phyloP scores from a whole-genome alignment of 2,113 vertebrate species.

The Cebidichthys violaceus region DNA sequence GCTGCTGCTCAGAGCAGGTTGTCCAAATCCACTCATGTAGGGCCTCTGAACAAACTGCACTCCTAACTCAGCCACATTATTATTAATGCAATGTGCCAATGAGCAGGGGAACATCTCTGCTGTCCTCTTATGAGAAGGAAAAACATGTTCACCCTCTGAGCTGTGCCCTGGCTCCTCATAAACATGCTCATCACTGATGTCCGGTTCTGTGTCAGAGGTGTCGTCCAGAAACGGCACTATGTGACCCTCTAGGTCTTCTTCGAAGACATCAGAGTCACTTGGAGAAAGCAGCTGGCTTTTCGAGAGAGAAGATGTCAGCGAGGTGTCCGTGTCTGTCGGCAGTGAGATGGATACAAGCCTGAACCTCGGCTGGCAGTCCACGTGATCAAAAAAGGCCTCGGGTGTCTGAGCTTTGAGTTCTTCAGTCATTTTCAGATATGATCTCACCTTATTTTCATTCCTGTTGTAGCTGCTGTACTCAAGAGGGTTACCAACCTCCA shows the following conservation, averaged over 20 bases:
- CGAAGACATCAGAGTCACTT: conserved; percentile 62
- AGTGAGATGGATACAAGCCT: conserved; percentile 73
- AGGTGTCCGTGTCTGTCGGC: conserved; percentile 67
- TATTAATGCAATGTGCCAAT: conserved; percentile 81
- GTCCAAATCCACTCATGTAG: conserved; percentile 71
- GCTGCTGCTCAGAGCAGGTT: conserved; percentile 78
- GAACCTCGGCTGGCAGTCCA: conserved; percentile 64
- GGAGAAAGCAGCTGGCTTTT: conserved; percentile 68
- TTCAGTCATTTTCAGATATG: conserved; percentile 44
- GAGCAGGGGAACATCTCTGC: conserved; percentile 82
- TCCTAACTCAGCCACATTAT: conserved; percentile 85
- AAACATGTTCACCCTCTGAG: conserved; percentile 76
- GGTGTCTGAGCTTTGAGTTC: conserved; percentile 13
- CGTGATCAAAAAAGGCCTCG: conserved; percentile 39
- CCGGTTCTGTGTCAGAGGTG: conserved; percentile 70
- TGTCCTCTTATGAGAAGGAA: conserved; percentile 78
- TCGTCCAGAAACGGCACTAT: conserved; percentile 75
- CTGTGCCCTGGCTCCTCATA: conserved; percentile 78
- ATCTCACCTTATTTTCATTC: conserved; percentile 27
- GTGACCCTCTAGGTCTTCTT: conserved; percentile 74
- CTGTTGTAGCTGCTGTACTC: background rate
- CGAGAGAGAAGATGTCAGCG: conserved; percentile 64
- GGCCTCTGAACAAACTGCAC: conserved; percentile 71
- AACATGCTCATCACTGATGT: conserved; percentile 73
- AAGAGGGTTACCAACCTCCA: conserved; percentile 43